A percentile compares a stretch with the other conserved stretches of the same genome.
Conservation (phyloP, 2,113 vertebrate species). For the Neoarius graeffei region DNA sequence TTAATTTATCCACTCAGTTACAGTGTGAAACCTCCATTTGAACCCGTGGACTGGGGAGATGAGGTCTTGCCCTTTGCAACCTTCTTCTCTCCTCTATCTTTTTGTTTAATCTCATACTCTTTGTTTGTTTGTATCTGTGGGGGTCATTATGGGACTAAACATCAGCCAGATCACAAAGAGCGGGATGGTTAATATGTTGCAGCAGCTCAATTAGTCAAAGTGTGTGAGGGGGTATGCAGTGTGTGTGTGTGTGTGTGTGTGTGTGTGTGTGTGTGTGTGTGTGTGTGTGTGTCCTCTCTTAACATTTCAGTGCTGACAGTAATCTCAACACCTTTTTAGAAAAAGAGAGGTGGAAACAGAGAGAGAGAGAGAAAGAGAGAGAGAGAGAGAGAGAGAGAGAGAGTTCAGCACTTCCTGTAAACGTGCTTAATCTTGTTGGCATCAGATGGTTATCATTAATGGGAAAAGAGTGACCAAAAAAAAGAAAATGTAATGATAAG, state of each 20-base stretch:
- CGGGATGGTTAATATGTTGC: slow-evolving; percentile 78
- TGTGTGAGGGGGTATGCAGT: slow-evolving; percentile 36
- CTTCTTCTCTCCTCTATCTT: slow-evolving; percentile 34
- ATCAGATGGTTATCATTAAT: slow-evolving; percentile 47
- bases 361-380: slow-evolving; percentile 8
- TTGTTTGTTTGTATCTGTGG: slow-evolving; percentile 74
- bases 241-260: slow-evolving; percentile 59
- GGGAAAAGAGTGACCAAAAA: slow-evolving; percentile 25
- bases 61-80: slow-evolving; percentile 65
- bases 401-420: slow-evolving; percentile 39
- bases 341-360: slow-evolving; percentile 19
- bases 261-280: slow-evolving; percentile 61
- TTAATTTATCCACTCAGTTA: slow-evolving; percentile 22
- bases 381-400: neutral
- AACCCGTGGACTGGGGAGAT: slow-evolving; percentile 61
- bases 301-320: slow-evolving; percentile 71
- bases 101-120: slow-evolving; percentile 62
- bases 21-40: slow-evolving; percentile 52
- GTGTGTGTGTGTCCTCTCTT: slow-evolving; percentile 53
- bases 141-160: slow-evolving; percentile 76
- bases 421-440: slow-evolving; percentile 49
- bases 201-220: slow-evolving; percentile 72
- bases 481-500: neutral
- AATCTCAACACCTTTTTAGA: slow-evolving; percentile 70
- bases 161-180: slow-evolving; percentile 73